Evolutionary conservation across 2,113 vertebrate species (phyloP).

Genomic region (Scytalopus superciliaris): DNA sequence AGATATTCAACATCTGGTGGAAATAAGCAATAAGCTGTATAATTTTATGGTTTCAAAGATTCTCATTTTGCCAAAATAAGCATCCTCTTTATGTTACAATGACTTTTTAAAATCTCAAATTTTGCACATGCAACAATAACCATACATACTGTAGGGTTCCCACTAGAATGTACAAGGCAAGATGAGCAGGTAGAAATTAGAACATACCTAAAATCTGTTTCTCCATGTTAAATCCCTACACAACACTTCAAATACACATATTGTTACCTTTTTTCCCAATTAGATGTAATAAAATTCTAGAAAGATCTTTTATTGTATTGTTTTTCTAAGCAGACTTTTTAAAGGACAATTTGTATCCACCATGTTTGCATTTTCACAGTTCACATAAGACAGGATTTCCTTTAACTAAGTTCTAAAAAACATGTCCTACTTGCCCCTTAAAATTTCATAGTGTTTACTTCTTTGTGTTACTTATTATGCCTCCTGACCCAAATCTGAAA

Average conservation of each 20-base stretch:
- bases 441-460: conserved; percentile 43
- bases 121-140: background rate
- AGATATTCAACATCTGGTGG: conserved; percentile 10
- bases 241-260: background rate
- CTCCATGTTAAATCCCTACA: background rate
- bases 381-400: background rate
- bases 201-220: background rate
- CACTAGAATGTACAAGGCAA: background rate
- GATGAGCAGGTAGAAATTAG: background rate
- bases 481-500: conserved; percentile 38
- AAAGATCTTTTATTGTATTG: background rate
- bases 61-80: conserved; percentile 50
- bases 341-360: background rate
- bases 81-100: background rate
- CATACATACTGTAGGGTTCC: background rate
- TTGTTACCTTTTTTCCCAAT: background rate
- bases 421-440: background rate
- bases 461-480: conserved; percentile 8
- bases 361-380: background rate
- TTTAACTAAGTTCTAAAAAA: background rate
- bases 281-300: background rate
- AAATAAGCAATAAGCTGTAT: conserved; percentile 52
- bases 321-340: background rate
- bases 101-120: background rate
- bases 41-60: conserved; percentile 29